Percentiles rank a stretch among this genome's conserved stretches.
phyloP scores from a whole-genome alignment of 2,888 invertebrate genomes.

The Mimas tiliae region DNA sequence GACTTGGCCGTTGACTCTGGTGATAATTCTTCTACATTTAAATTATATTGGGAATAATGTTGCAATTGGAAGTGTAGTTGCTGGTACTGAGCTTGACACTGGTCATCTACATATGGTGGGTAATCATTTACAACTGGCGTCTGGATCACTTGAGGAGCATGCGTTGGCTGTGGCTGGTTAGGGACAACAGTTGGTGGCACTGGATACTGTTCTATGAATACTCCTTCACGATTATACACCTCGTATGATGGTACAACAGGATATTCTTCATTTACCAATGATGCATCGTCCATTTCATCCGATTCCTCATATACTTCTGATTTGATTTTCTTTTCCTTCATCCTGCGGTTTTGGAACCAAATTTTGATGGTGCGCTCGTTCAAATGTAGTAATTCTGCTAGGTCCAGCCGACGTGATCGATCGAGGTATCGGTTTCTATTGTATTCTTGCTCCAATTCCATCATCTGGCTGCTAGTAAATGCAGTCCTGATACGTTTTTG shows the following conservation, averaged over 20 bases:
- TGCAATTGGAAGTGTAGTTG: conserved; percentile 44
- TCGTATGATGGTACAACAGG: conserved; percentile 40
- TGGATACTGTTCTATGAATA: conserved; percentile 52
- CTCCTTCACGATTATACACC: conserved; percentile 43
- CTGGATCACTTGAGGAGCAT: not conserved
- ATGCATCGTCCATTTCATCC: conserved; percentile 58
- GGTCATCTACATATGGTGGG: conserved; percentile 42
- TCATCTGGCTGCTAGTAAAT: conserved; percentile 90
- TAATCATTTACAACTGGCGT: conserved; percentile 32
- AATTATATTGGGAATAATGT: conserved; percentile 43
- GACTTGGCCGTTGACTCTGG: conserved; percentile 35
- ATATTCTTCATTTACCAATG: conserved; percentile 47
- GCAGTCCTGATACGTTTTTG: conserved; percentile 90
- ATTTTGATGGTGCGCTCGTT: conserved; percentile 87
- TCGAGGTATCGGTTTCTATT: conserved; percentile 88
- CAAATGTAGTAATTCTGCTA: conserved; percentile 60
- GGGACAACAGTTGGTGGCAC: conserved; percentile 39
- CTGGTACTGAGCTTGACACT: conserved; percentile 43
- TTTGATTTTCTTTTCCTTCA: conserved; percentile 89
- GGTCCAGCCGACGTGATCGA: conserved; percentile 88
- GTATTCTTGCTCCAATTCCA: conserved; percentile 91
- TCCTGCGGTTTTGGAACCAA: conserved; percentile 93
- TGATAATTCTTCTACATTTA: conserved; percentile 39
- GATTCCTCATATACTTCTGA: conserved; percentile 56
- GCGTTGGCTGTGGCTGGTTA: conserved; percentile 30